Evolutionary conservation across 2,888 invertebrate species (phyloP).

Genomic region (Eupithecia vulgata): DNA sequence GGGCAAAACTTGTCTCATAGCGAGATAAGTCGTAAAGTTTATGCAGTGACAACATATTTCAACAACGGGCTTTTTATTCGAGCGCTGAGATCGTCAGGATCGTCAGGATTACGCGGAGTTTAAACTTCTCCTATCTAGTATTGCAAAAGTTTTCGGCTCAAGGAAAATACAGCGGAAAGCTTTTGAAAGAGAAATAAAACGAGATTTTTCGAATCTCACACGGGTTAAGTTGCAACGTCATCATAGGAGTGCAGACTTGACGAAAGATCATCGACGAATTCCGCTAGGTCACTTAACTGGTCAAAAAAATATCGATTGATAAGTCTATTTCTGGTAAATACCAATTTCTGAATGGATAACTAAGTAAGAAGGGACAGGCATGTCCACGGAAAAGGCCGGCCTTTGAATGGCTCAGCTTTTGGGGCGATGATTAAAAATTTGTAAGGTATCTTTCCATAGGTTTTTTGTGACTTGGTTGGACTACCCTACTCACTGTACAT

Average conservation of each 20-base stretch:
- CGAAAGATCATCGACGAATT: background rate
- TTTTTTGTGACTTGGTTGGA: background rate
- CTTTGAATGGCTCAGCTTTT: constrained; percentile 23
- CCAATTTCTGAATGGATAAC: background rate
- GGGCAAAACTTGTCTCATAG: constrained; percentile 63
- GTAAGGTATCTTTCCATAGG: constrained; percentile 12
- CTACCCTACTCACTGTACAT: background rate
- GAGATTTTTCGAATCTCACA: constrained; percentile 64
- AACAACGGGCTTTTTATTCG: constrained; percentile 78
- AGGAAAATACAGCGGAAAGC: constrained; percentile 82
- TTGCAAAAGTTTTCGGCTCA: constrained; percentile 82
- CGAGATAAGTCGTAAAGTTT: constrained; percentile 78
- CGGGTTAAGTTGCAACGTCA: constrained; percentile 73
- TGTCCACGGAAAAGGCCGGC: background rate
- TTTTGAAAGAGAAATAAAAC: constrained; percentile 76
- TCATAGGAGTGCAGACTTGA: constrained; percentile 56
- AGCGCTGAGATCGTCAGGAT: constrained; percentile 74
- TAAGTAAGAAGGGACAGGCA: background rate
- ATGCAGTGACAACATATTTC: constrained; percentile 83
- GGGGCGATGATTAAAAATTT: constrained; percentile 28
- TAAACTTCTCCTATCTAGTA: constrained; percentile 74
- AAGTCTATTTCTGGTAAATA: background rate
- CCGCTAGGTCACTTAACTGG: background rate
- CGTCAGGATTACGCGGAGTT: constrained; percentile 70
- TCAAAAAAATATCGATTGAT: background rate